A percentile compares a stretch with the other conserved stretches of the same genome.
phyloP scores from a whole-genome alignment of 2,797 vertebrate species.

The Myotis pilosus region DNA sequence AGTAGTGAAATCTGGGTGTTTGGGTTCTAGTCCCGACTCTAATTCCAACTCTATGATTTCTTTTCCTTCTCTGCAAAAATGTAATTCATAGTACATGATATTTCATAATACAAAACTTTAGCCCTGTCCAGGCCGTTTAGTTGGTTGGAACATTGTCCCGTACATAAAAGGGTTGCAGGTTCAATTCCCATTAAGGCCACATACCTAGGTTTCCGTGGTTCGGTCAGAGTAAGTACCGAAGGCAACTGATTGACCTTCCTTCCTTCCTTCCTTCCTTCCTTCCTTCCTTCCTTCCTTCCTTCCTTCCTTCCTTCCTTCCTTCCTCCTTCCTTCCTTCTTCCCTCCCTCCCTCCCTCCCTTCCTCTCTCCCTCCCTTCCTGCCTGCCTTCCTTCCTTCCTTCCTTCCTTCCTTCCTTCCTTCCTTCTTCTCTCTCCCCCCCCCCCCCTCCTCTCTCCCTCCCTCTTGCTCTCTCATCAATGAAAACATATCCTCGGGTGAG shows the following conservation, averaged over 20 bases:
- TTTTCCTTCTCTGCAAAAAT: constrained; percentile 15
- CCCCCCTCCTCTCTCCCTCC: no score
- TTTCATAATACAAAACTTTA: not conserved
- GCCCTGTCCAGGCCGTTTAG: not conserved
- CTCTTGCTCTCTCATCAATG: not conserved
- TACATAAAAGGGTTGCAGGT: not conserved
- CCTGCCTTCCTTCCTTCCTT: no score
- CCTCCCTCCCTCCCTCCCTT: no score
- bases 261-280: not conserved
- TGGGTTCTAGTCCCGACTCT: not conserved
- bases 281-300: no score
- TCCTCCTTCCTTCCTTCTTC: not conserved
- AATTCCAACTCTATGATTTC: not conserved
- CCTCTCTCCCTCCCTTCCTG: no score
- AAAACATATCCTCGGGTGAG: not conserved
- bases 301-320: not conserved
- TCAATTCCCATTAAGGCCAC: not conserved
- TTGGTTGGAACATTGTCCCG: not conserved
- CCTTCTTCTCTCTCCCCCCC: not conserved
- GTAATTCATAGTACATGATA: not conserved
- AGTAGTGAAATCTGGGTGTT: not conserved
- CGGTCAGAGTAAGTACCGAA: not conserved
- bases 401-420: no score
- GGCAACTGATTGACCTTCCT: not conserved
- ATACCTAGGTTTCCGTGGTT: not conserved